phyloP scores from a whole-genome alignment of 2,888 invertebrate species.

The Elysia crispata region DNA sequence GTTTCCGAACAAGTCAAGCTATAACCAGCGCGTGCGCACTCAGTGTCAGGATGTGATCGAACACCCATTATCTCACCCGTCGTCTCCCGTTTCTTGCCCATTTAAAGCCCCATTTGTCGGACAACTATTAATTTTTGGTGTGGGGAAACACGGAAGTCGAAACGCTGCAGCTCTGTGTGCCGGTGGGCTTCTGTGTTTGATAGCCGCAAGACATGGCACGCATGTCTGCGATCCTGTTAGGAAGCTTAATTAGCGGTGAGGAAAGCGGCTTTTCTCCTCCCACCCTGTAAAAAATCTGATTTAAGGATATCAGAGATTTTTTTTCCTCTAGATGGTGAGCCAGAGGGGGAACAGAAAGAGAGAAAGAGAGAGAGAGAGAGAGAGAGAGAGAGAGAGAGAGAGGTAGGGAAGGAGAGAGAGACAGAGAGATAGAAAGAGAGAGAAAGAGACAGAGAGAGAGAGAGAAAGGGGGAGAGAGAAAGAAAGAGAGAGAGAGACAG shows the following conservation, averaged over 20 bases:
- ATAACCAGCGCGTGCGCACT: too few species aligned
- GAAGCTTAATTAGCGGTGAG: conserved; percentile 45
- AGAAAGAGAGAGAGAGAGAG: conserved; percentile 9
- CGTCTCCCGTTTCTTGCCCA: conserved; percentile 45
- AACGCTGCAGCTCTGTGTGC: background rate
- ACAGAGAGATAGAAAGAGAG: background rate
- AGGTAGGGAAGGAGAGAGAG: conserved; percentile 5
- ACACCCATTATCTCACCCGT: conserved; percentile 43
- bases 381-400: conserved; percentile 19
- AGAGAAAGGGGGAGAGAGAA: background rate
- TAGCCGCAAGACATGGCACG: conserved; percentile 41
- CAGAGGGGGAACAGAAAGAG: background rate
- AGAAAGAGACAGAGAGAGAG: background rate
- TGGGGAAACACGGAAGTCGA: too few species aligned
- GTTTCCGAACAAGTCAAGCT: too few species aligned
- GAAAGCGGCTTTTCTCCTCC: conserved; percentile 35
- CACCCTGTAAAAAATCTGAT: background rate
- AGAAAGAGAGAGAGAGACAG: too few species aligned
- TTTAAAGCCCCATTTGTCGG: conserved; percentile 24
- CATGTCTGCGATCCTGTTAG: conserved; percentile 40
- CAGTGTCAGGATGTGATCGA: conserved; percentile 25
- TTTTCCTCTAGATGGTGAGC: background rate
- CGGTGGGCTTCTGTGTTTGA: conserved; percentile 18
- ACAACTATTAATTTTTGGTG: background rate
- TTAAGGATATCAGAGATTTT: background rate